phyloP scores from a whole-genome alignment of 2,797 vertebrate species.

The Trichosurus vulpecula region DNA sequence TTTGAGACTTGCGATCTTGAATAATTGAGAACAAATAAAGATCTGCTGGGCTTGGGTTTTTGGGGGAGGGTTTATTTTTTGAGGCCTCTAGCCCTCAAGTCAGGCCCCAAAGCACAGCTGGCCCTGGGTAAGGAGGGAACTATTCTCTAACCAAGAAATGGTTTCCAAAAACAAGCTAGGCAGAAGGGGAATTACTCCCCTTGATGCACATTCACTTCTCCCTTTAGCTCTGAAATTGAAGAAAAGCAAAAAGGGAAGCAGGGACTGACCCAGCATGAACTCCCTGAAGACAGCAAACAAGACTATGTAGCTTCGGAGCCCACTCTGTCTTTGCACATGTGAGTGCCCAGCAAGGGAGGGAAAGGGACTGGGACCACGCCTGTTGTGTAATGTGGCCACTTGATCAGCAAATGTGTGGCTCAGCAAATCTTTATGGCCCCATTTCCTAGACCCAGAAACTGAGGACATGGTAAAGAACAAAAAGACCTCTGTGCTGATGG shows the following conservation, averaged over 20 bases:
- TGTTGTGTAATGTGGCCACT: not conserved
- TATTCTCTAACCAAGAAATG: conserved; percentile 53
- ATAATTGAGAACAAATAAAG: not conserved
- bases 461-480: not conserved
- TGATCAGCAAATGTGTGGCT: not conserved
- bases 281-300: not conserved
- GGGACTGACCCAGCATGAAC: conserved; percentile 30
- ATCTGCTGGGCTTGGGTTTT: not conserved
- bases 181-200: conserved; percentile 58
- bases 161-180: conserved; percentile 55
- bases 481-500: not conserved
- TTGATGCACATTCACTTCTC: conserved; percentile 69
- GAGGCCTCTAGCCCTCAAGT: not conserved
- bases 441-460: not conserved
- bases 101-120: conserved; percentile 57
- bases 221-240: conserved; percentile 62
- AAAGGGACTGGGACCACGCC: not conserved
- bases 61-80: not conserved
- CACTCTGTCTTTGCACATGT: not conserved
- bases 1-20: not conserved
- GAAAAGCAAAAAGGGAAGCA: conserved; percentile 63
- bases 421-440: not conserved
- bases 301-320: not conserved
- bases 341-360: not conserved
- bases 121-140: conserved; percentile 9